Evolutionary conservation across 2,113 vertebrate genomes (phyloP).

Genomic region (Scomber colias): DNA sequence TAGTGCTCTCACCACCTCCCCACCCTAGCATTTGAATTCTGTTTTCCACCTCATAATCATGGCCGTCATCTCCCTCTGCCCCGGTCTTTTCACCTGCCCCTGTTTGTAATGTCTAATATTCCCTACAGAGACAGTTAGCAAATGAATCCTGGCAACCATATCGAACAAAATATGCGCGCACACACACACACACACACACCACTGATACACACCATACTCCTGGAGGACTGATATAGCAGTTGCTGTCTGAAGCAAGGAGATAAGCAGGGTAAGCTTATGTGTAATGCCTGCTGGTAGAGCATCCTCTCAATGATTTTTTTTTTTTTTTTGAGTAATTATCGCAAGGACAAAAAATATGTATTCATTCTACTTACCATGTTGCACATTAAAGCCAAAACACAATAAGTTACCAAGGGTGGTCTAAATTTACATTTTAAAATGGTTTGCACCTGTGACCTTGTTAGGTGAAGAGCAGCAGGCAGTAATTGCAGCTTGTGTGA

Average conservation of each 20-base stretch:
- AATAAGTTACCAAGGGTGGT: not conserved
- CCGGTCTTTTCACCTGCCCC: slow-evolving; percentile 4
- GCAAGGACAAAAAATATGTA: not conserved
- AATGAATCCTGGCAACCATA: slow-evolving; percentile 6
- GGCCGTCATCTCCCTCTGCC: slow-evolving; percentile 22
- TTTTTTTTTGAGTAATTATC: not conserved
- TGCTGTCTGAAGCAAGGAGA: not conserved
- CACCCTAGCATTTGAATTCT: slow-evolving; percentile 2
- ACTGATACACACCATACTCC: not conserved
- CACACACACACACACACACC: not conserved
- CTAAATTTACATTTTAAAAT: not conserved
- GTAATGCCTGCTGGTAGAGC: too few relatives aligned
- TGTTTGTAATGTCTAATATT: slow-evolving; percentile 10
- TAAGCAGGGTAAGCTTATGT: not conserved
- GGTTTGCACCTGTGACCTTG: not conserved
- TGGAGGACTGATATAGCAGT: not conserved
- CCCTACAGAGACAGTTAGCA: slow-evolving; percentile 1
- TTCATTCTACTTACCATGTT: not conserved
- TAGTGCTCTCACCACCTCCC: slow-evolving; percentile 20
- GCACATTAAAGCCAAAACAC: not conserved
- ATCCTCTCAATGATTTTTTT: too few relatives aligned
- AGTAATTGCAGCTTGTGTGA: slow-evolving; percentile 1
- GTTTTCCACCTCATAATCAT: slow-evolving; percentile 40
- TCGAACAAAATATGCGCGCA: slow-evolving; percentile 1
- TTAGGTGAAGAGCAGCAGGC: not conserved